Base-by-base conservation (phyloP, 92 coral and sea anemone genomes). In the Chrysogorgia sp. region DNA sequence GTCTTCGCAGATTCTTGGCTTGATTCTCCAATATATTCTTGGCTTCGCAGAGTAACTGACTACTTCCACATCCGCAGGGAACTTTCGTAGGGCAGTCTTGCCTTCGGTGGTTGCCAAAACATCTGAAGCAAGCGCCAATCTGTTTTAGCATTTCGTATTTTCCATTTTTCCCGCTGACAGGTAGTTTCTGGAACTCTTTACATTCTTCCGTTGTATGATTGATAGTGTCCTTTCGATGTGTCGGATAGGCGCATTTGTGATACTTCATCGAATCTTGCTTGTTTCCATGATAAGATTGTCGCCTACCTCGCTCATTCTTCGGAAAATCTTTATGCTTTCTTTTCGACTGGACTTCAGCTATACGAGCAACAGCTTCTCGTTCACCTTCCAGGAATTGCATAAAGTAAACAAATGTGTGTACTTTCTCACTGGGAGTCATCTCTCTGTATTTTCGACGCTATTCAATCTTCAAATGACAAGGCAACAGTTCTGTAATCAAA, bases 151-250 rank as follows among this genome's bases (percentile, higher is more conserved):
- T 72, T 70, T 86, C 90, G 52, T 81, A 81, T 76, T 82, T 88
- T 20, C 79, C 84, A 20, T 56, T 78, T 24, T 65, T 33, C 28
- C 92, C 87, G n/a, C 58, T 69, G 63, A 82, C 81, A 33, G 81
- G 30, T 23, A 89, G 45, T 60, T 85, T 81, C 68, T 69, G 86
- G 69, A 85, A 88, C 67, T 85, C 92, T 67, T 80, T 89, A 57
- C 92, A 89, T 47, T 82, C 88, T 17, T 50, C 60, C n/a, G 90
- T 89, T 65, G 23, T 61, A 32, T 89, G 93, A 50, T 89, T 86
- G 20, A 86, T 64, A 9, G 82, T 45, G 59, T 89, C 90, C 64
- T 82, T 86, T 63, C 82, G 34, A 63, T 89, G 93, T 32, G 71
- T 40, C 21, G 71, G 71, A 40, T 67, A 83, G 1, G 90, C 86